phyloP scores from a whole-genome alignment of 2,888 invertebrate genomes.

The Pimpla rufipes region DNA sequence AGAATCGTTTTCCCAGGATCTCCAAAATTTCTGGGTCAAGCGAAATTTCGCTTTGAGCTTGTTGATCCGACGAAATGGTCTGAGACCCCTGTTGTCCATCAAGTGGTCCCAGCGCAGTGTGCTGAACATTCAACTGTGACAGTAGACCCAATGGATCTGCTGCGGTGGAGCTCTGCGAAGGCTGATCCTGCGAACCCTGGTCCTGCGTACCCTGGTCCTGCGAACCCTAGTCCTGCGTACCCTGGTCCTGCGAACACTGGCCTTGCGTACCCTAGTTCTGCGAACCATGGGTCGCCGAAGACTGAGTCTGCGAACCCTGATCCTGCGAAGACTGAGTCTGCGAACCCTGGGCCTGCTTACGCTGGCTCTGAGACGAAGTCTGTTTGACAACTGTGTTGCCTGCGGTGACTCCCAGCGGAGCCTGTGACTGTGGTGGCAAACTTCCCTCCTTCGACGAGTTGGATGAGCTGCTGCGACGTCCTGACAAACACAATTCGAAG shows the following conservation, averaged over 20 bases:
- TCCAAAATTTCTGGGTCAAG: constrained; percentile 40
- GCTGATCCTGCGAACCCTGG: no score
- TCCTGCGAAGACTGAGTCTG: no score
- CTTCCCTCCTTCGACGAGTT: no score
- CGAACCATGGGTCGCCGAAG: no score
- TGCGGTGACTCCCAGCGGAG: background rate
- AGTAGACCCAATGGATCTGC: background rate
- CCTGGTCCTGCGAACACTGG: no score
- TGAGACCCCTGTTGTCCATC: background rate
- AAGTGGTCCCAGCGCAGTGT: background rate
- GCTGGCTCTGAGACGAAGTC: background rate
- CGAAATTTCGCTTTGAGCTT: background rate
- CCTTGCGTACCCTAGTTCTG: no score
- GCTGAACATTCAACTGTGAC: background rate
- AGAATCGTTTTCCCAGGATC: constrained; percentile 37
- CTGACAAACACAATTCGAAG: background rate
- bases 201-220: no score
- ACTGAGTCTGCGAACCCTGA: no score
- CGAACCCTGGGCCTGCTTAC: no score
- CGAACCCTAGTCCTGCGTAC: no score
- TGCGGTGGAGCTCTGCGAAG: background rate
- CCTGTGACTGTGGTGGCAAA: no score
- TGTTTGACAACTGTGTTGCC: constrained; percentile 1
- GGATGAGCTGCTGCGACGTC: no score
- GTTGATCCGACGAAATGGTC: background rate